Conservation (phyloP, 2,888 invertebrate genomes). For the Caenorhabditis auriculariae region DNA sequence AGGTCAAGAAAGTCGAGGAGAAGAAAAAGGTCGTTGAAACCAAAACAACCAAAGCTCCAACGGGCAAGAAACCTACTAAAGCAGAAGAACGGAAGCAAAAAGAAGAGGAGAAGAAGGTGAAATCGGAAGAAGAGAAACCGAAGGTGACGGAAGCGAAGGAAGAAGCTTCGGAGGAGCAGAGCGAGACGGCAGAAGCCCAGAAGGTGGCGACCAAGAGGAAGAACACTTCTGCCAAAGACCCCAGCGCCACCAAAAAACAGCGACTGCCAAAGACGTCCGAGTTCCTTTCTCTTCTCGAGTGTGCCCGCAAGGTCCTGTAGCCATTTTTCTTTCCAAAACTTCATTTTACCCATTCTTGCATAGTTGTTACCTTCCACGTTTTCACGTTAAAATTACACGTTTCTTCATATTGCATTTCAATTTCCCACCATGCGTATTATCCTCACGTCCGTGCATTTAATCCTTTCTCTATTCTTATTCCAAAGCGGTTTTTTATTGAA, state of each 20-base stretch:
- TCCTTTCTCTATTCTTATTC: constrained; percentile 50
- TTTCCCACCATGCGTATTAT: not conserved
- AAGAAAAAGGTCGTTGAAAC: too few species aligned
- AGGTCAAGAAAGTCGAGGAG: too few species aligned
- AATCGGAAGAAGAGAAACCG: not conserved
- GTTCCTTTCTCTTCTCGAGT: constrained; percentile 37
- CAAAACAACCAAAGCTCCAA: too few species aligned
- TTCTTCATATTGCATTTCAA: not conserved
- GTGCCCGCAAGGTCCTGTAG: constrained; percentile 29
- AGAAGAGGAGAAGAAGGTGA: too few species aligned
- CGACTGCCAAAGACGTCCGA: constrained; percentile 10
- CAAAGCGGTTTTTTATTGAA: constrained; percentile 60
- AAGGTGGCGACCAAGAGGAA: not conserved
- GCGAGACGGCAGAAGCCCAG: not conserved
- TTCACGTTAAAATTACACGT: not conserved
- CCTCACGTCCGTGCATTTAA: constrained; percentile 9
- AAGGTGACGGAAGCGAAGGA: constrained; percentile 4
- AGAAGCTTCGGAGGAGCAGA: too few species aligned
- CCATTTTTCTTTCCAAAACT: not conserved
- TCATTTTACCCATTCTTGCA: constrained; percentile 1
- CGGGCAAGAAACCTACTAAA: too few species aligned
- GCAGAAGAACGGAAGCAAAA: too few species aligned
- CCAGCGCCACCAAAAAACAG: not conserved
- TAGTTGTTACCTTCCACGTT: not conserved
- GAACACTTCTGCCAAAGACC: constrained; percentile 2